Evolutionary conservation across 2,888 invertebrate species (phyloP), one percentile per base, ranked within the genome.

Genomic region (Ephialtes manifestator): DNA sequence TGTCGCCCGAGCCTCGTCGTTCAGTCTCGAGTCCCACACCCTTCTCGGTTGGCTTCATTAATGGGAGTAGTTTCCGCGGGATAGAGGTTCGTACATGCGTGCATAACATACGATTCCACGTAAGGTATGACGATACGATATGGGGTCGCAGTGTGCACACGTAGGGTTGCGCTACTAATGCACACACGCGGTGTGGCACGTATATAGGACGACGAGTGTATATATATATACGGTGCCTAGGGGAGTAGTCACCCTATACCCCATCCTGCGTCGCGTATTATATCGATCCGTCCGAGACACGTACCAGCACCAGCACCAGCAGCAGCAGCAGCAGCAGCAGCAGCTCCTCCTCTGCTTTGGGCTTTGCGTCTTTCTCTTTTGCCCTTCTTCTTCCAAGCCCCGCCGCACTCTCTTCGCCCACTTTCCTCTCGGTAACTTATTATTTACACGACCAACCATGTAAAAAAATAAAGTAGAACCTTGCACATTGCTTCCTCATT

Each of bases 231-330:
- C 60, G 39, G 63, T 39, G 39, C 35, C 35, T 63, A 53, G 51
- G 81, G 60, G 74, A 35, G 60, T 58, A 28, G 60, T 39, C 67
- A 77, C 78, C 83, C 85, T 76, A 80, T 84, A 68, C 78, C 58
- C 65, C 20, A 65, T 74, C 70, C 86, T 80, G 71, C 85, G 84
- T 83, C 81, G 87, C 81, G 87, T 85, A 84, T 88, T 86, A 87
- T 89, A 90, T 90, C 86, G 90, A 90, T 90, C 89, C 86, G 83
- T 71, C 60, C 79, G 88, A 89, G 87, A 20, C 82, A 90, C 86
- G 87, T 85, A 87, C 85, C 70, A 55, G 75, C 65, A 48, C 78
- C 70, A 24, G 24, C 24, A 24, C 1, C 24, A 24, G 24, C 24
- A 24, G 24, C 24, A n/a, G n/a, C n/a, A n/a, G n/a, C 65, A 48